Base-by-base conservation (phyloP, 2,113 vertebrate species). In the Mesitornis unicolor region DNA sequence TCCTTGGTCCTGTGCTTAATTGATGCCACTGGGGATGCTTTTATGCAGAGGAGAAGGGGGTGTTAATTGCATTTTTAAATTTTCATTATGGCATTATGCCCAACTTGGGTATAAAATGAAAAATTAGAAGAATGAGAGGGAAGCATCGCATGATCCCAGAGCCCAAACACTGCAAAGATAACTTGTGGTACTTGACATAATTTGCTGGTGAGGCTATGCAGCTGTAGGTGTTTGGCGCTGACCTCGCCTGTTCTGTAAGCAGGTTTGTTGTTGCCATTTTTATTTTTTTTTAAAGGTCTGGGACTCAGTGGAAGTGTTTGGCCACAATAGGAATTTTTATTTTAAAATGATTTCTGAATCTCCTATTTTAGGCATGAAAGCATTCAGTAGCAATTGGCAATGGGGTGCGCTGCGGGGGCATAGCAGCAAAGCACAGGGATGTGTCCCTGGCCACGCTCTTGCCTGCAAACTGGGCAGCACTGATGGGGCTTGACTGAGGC, bases 241-340 rank as follows among this genome's bases (percentile, higher is more conserved):
- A 6, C 28, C 9, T 79, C 36, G 5, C 51, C 61, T 83, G 19
- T 3, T 64, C 53, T 47, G 22, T 40, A 17, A 31, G 56, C 45
- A 48, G 13, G 16, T 68, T 53, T 40, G n/a, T 63, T 79, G 25
- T 0, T 61, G 28, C 50, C 63, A n/a, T n/a, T n/a, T n/a, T n/a
- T n/a, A n/a, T 84, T 18, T 31, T 11, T 45, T 65, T 53, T 60
- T n/a, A 7, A 33, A 43, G 54, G 67, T 25, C 54, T 83, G 63
- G 36, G 13, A 18, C 76, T 51, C 1, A 0, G 15, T 50, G 53
- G n/a, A n/a, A n/a, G n/a, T n/a, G n/a, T n/a, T n/a, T n/a, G n/a
- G n/a, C 60, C 87, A 45, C 45, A 47, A 12, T 28, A 24, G 64
- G 48, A 61, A 19, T 61, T 73, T 10, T 64, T 67, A 43, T n/a